Evolutionary conservation across 2,888 invertebrate genomes (phyloP).

Genomic region (Leptarthrus brevirostris): DNA sequence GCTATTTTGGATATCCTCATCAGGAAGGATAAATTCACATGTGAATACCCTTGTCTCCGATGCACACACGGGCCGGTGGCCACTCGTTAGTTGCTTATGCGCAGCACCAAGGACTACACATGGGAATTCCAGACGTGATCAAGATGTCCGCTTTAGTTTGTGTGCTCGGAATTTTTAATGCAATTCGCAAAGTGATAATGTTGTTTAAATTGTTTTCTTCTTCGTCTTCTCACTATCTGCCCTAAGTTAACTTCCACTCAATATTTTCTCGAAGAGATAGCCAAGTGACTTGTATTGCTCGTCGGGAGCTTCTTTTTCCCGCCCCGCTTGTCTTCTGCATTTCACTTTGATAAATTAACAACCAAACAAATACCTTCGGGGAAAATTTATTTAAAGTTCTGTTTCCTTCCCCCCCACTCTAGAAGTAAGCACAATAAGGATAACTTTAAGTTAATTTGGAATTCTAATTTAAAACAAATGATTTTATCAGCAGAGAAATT

Average conservation of each 20-base stretch:
- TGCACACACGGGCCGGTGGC: constrained; percentile 11
- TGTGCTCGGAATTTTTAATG: constrained; percentile 50
- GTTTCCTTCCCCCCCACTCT: neutral
- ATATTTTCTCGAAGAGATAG: constrained; percentile 4
- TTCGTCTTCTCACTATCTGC: constrained; percentile 7
- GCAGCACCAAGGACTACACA: constrained; percentile 22
- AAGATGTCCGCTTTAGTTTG: constrained; percentile 47
- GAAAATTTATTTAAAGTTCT: constrained; percentile 45
- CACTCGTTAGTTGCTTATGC: constrained; percentile 35
- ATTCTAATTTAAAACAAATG: constrained; percentile 45
- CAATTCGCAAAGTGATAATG: constrained; percentile 49
- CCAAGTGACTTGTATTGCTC: neutral
- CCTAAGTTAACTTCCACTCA: neutral
- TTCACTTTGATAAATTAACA: constrained; percentile 50
- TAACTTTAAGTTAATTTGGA: constrained; percentile 29
- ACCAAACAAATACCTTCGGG: constrained; percentile 41
- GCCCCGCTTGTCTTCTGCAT: constrained; percentile 20
- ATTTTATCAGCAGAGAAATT: constrained; percentile 23
- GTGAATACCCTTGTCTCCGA: constrained; percentile 31
- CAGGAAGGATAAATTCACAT: constrained; percentile 31
- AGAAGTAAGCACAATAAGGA: neutral
- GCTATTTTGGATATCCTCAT: constrained; percentile 24
- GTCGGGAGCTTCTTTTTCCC: neutral
- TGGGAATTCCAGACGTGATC: constrained; percentile 47
- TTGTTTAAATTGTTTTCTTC: constrained; percentile 49